Evolutionary conservation across 2,888 invertebrate species (phyloP), one percentile per base, ranked within the genome.

Genomic region (Amphiduros pacificus): DNA sequence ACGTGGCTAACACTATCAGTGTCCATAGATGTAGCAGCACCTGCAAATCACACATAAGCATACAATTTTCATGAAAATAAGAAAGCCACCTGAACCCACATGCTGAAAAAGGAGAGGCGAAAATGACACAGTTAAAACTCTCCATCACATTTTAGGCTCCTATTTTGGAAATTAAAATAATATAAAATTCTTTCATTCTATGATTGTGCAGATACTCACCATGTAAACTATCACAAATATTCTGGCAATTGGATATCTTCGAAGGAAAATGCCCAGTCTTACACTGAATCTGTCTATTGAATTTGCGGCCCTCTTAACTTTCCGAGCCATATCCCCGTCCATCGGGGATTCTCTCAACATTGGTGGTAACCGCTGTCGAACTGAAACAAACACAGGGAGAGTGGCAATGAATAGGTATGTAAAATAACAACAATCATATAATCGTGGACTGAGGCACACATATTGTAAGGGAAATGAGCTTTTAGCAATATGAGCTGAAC

Each of bases 221-320:
- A 94, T 91, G 79, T 94, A 94, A 73, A 90, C 83, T 64, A 94
- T 86, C n/a, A 93, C 87, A 78, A 91, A 88, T 62, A 93, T 87
- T 73, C 94, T 87, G 62, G 92, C 89, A 51, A 91, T 82, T 0
- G 94, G 94, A 83, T 93, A 91, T 62, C 92, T 85, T 62, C 91
- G 86, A 53, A 93, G 84, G 80, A 93, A 90, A 22, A 90, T 87
- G 14, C 92, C 93, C 22, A 92, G 84, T 41, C 91, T 85, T 60
- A 92, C 86, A 51, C 93, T 91, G 58, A 93, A 86, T 26, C 88
- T 87, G 82, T 92, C 92, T 26, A 92, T 84, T 20, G 88, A 87
- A 44, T 89, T 89, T 74, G 91, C 91, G 9, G 90, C 91, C 68
- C 89, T 86, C 81, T 92, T 92, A 22, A 92, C 89, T 71, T 88